Base-by-base conservation (phyloP, 2,113 vertebrate genomes). In the Circaetus gallicus region DNA sequence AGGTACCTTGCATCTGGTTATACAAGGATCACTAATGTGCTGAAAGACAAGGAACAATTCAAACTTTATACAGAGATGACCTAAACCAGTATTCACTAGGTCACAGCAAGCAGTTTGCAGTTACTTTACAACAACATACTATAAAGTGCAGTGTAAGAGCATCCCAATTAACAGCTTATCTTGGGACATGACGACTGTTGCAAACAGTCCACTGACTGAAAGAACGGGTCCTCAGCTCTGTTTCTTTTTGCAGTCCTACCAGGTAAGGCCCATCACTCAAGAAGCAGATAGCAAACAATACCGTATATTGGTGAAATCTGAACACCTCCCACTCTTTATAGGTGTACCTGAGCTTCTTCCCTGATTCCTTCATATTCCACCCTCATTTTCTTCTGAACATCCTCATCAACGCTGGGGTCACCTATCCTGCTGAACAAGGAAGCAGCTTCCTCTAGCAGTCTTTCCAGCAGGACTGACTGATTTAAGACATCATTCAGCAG, bases 381-480 rank as follows among this genome's bases (percentile, higher is more conserved):
- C 84, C 98, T 98, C 98, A 99, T 98, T 55, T 86, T 97, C 86
- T 98, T 97, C 97, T 99, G 99, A n/a, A 97, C 97, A 5, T 98
- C 92, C 8, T 98, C 97, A 53, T 99, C 98, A 91, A 99, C 98
- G 0, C 99, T 99, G 85, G 99, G 97, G 96, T 99, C 99, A 83
- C 98, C 98, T 17, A 99, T 99, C 85, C 99, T 98, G 95, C 97
- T 98, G 97, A 98, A 98, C 45, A 99, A 97, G 0, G 98, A 97
- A 11, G 97, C 95, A 0, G 99, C 99, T 97, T 99, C 99, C 50
- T 99, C 99, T 90, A 99, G 96, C 65, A 99, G 98, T 86, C 99
- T 98, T 95, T 99, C 98, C 97, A 99, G 93, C 45, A 99, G 97
- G 42, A 81, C 74, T 0, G 97, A 98, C 97, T 99, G 98, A 95